Evolutionary conservation across 2,797 vertebrate species (phyloP).

Genomic region (Heteromormyrus szaboi): DNA sequence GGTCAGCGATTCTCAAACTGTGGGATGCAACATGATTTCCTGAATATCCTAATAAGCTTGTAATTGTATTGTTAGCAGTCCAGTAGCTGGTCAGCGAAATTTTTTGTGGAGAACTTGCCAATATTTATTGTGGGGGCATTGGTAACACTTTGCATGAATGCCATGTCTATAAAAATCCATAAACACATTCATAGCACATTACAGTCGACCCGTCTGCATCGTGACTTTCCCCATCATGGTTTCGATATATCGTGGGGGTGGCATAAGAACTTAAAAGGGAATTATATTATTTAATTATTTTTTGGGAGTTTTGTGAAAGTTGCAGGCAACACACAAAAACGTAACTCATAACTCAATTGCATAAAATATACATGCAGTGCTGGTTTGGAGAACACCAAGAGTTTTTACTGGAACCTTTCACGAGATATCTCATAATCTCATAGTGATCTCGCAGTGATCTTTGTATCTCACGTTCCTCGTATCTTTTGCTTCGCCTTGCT

Average conservation of each 20-base stretch:
- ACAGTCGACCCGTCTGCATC: neutral
- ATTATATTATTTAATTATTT: neutral
- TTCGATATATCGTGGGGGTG: neutral
- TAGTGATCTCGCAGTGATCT: neutral
- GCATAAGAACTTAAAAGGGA: neutral
- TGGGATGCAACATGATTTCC: neutral
- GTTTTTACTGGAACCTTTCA: neutral
- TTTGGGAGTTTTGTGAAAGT: neutral
- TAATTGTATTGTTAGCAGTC: neutral
- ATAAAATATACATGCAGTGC: neutral
- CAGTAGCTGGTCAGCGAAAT: neutral
- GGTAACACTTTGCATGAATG: neutral
- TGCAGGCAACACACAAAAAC: neutral
- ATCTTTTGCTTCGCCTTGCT: neutral
- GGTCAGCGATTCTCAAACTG: neutral
- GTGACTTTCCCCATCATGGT: neutral
- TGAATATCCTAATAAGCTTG: neutral
- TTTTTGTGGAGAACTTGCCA: neutral
- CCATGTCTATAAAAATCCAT: neutral
- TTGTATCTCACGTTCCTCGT: neutral
- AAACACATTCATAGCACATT: neutral
- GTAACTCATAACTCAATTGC: neutral
- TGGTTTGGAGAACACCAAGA: neutral
- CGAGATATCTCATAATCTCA: neutral
- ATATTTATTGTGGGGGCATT: neutral